A percentile compares a stretch with the other conserved stretches of the same genome.
Conservation (phyloP, 1,140 invertebrate genomes). For the Berghia stephanieae region DNA sequence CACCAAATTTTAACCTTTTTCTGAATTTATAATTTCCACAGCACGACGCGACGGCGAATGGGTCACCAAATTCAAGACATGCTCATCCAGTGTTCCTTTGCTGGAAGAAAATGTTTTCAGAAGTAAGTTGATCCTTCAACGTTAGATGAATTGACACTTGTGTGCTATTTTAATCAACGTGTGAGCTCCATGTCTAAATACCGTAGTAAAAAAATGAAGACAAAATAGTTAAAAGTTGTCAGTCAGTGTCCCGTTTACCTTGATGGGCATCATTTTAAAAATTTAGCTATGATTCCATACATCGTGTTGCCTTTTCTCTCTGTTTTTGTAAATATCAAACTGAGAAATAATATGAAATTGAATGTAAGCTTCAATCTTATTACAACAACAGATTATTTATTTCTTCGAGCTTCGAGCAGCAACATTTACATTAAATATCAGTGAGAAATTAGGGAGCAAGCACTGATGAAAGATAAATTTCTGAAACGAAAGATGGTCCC, state of each 20-base stretch:
- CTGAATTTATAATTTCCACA: constrained; percentile 5
- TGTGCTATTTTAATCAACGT: background rate
- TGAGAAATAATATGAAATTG: no score
- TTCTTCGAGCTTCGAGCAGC: no score
- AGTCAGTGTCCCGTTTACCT: background rate
- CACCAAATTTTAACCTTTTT: no score
- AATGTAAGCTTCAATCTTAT: no score
- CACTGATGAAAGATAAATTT: no score
- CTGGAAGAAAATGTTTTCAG: constrained; percentile 32
- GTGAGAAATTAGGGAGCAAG: no score
- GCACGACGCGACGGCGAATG: constrained; percentile 4
- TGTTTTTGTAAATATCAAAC: no score
- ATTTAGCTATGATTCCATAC: background rate
- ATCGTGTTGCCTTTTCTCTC: background rate
- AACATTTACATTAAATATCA: no score
- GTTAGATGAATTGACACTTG: background rate
- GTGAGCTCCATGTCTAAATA: no score
- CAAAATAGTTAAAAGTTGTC: background rate
- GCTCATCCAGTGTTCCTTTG: constrained; percentile 37
- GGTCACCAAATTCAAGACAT: constrained; percentile 39
- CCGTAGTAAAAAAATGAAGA: background rate
- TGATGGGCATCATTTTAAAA: background rate
- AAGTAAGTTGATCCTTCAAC: constrained; percentile 20
- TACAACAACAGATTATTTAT: no score
- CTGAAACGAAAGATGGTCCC: no score